Evolutionary conservation across 1,140 invertebrate species (phyloP).

Genomic region (Drosophila carrolli): DNA sequence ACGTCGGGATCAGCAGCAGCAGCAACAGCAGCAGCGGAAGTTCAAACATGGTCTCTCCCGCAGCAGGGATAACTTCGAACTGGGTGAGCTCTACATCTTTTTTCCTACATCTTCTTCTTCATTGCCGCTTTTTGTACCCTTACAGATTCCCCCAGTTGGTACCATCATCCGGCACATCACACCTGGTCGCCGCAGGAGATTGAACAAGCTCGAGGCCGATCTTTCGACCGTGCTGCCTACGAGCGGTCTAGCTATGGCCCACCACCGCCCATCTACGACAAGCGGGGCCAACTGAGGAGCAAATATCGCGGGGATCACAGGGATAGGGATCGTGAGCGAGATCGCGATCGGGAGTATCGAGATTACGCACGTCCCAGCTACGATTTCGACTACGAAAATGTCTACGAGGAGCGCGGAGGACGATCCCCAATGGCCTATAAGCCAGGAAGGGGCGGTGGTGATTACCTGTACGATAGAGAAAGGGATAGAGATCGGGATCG

Average conservation of each 20-base stretch:
- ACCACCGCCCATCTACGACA: constrained; percentile 79
- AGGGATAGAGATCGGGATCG: constrained; percentile 56
- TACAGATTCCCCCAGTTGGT: constrained; percentile 81
- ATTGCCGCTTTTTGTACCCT: accelerated
- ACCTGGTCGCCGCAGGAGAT: constrained; percentile 84
- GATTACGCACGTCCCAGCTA: constrained; percentile 77
- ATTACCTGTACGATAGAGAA: constrained; percentile 73
- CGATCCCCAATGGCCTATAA: constrained; percentile 74
- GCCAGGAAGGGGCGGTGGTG: constrained; percentile 42
- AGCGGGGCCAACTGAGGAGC: constrained; percentile 61
- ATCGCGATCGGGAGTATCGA: constrained; percentile 67
- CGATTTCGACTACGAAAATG: constrained; percentile 82
- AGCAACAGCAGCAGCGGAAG: constrained; percentile 61
- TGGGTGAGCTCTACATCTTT: constrained; percentile 42
- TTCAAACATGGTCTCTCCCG: constrained; percentile 76
- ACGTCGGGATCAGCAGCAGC: constrained; percentile 66
- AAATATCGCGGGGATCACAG: constrained; percentile 63
- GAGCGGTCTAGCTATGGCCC: constrained; percentile 83
- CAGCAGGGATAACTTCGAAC: constrained; percentile 80
- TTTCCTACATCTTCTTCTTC: accelerated
- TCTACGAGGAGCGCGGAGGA: constrained; percentile 71
- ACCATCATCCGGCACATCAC: constrained; percentile 77
- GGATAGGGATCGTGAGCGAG: constrained; percentile 50
- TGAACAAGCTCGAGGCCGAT: constrained; percentile 68
- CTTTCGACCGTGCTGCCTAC: constrained; percentile 80